Evolutionary conservation across 2,888 invertebrate genomes (phyloP), one percentile per base, ranked within the genome.

Genomic region (Hirtodrosophila trivittata): DNA sequence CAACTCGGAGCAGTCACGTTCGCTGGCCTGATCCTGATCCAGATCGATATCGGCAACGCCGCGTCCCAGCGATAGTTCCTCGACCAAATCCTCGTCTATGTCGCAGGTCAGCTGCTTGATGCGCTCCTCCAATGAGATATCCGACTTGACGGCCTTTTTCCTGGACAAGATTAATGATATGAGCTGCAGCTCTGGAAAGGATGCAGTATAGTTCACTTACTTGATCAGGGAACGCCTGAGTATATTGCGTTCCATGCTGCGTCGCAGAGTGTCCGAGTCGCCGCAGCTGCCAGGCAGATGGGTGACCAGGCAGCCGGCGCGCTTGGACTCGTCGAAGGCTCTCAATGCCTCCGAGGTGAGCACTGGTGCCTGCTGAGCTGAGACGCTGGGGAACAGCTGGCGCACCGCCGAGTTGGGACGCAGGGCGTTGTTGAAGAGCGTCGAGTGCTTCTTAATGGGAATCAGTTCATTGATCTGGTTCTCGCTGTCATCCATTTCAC

Each of bases 61-160:
- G 32, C 84, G 73, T 3, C 59, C 45, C 5, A 77, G 39, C 25
- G 77, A 54, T 1, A 81, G 42, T 33, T 81, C 80, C 77, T 81
- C 80, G 9, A 38, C 80, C 1, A 81, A 62, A 39, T 93, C 93
- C 41, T 96, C 95, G 64, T 96, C 96, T 32, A 96, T 94, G 88
- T 96, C 95, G 87, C 96, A 96, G 0, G 97, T 97, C 43, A 97
- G 91, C 87, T 95, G 94, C 41, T 96, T 94, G 71, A 97, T 96
- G 65, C 97, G 93, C 86, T 97, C 97, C 55, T 96, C 95, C 32
- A 97, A 91, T 0, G 96, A 96, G 49, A 95, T 94, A 73, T 96
- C 95, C 9, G 90, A 88, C 69, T 90, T 90, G 12, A 88, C 86
- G 42, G 89, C 85, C 55, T 91, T 91, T 86, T 91, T 91, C 50